Conservation (phyloP, 2,888 invertebrate genomes). For the Pterostichus madidus region DNA sequence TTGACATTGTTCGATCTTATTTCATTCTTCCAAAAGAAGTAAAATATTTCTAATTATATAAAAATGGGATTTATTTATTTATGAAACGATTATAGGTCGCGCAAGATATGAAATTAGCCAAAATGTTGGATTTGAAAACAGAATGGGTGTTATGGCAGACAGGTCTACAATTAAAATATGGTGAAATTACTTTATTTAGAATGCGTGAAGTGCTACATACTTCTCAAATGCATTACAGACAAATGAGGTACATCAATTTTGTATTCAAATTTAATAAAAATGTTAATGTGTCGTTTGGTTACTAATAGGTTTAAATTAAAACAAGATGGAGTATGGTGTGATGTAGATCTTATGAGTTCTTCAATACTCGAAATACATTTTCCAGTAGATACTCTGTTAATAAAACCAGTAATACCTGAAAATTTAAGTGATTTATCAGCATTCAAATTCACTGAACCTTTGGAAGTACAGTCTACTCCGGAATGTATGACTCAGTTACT, state of each 20-base stretch:
- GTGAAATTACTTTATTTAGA: constrained; percentile 88
- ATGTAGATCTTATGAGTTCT: constrained; percentile 88
- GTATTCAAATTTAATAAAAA: constrained; percentile 56
- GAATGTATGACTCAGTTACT: constrained; percentile 90
- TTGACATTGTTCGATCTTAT: constrained; percentile 87
- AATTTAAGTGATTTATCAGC: constrained; percentile 70
- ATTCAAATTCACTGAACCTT: constrained; percentile 74
- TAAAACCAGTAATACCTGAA: constrained; percentile 77
- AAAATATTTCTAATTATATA: constrained; percentile 66
- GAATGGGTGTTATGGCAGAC: constrained; percentile 98
- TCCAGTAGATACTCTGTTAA: constrained; percentile 84
- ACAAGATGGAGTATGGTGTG: constrained; percentile 92
- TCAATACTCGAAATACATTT: constrained; percentile 93
- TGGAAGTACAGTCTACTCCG: constrained; percentile 88
- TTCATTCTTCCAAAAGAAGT: constrained; percentile 87
- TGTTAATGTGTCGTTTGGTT: constrained; percentile 12
- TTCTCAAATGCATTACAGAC: constrained; percentile 78
- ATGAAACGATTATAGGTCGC: constrained; percentile 77
- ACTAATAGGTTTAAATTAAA: constrained; percentile 82
- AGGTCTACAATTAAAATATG: constrained; percentile 92
- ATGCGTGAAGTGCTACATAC: constrained; percentile 89
- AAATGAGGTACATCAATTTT: constrained; percentile 73
- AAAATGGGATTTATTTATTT: not conserved
- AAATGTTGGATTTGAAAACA: constrained; percentile 84
- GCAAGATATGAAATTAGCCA: constrained; percentile 81